phyloP scores from a whole-genome alignment of 1,140 invertebrate species.

The Pomacea maculata region DNA sequence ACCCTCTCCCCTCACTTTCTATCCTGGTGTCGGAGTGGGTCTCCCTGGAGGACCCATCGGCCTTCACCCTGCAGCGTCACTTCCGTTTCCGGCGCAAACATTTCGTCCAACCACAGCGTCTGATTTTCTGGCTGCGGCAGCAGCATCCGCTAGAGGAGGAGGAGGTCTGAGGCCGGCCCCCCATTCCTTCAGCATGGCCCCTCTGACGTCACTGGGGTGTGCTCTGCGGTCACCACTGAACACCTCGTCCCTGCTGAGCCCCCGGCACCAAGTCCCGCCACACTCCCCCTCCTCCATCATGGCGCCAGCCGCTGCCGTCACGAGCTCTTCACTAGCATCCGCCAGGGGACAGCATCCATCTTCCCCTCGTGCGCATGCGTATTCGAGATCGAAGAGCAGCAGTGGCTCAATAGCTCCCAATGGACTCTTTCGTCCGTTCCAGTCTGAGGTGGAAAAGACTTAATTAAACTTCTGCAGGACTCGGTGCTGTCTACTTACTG shows the following conservation, averaged over 20 bases:
- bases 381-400: slow-evolving; percentile 21
- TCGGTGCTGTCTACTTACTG: no score
- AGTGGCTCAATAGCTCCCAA: slow-evolving; percentile 40
- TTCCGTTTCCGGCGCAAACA: slow-evolving; percentile 1
- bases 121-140: slow-evolving; percentile 3
- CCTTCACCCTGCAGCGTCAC: not conserved
- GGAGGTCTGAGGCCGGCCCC: not conserved
- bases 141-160: not conserved
- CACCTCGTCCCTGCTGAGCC: not conserved
- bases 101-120: not conserved
- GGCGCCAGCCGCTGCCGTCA: not conserved
- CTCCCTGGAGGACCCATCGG: not conserved
- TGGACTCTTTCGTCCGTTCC: slow-evolving; percentile 49
- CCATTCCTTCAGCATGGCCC: not conserved
- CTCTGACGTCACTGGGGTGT: not conserved
- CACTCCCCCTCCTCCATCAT: not conserved
- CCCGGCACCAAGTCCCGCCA: not conserved
- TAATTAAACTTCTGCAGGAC: not conserved
- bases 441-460: slow-evolving; percentile 41
- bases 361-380: not conserved
- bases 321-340: not conserved
- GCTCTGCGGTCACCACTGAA: not conserved
- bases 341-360: not conserved
- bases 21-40: not conserved
- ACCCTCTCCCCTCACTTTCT: not conserved